Conservation (phyloP, 53 echinoderm and acorn worm species). For the Holothuria scabra region DNA sequence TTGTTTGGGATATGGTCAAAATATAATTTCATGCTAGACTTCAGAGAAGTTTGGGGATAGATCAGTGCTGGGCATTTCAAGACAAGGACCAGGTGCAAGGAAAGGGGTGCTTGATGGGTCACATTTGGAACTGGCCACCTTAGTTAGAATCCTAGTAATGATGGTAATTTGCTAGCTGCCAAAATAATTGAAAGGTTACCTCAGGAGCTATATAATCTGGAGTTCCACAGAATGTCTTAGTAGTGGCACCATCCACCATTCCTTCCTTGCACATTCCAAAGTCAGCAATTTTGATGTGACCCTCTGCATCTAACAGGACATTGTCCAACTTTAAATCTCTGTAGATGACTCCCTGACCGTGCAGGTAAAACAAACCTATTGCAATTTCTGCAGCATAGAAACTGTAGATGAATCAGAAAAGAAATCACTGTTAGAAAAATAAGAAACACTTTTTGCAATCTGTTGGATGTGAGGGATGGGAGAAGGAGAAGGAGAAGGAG, state of each 20-base stretch:
- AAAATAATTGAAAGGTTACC: slow-evolving; percentile 51
- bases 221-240: slow-evolving; percentile 97
- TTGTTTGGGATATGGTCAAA: too few relatives aligned
- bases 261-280: slow-evolving; percentile 99
- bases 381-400: slow-evolving; percentile 99
- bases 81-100: too few relatives aligned
- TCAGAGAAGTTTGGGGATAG: too few relatives aligned
- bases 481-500: too few relatives aligned
- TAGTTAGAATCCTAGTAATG: too few relatives aligned
- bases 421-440: background rate
- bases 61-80: too few relatives aligned
- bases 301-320: slow-evolving; percentile 90
- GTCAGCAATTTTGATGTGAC: slow-evolving; percentile 99
- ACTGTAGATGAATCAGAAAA: slow-evolving; percentile 39
- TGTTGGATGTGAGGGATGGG: background rate
- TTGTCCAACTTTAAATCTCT: slow-evolving; percentile 96
- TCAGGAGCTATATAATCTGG: slow-evolving; percentile 99
- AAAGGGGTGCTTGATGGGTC: too few relatives aligned
- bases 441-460: background rate
- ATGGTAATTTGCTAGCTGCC: too few relatives aligned
- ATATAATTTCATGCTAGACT: too few relatives aligned
- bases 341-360: slow-evolving; percentile 89
- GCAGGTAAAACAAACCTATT: slow-evolving; percentile 95
- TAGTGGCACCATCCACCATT: slow-evolving; percentile 88
- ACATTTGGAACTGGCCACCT: too few relatives aligned